Conservation (phyloP, 2,113 vertebrate species). For the Trogon melanurus region DNA sequence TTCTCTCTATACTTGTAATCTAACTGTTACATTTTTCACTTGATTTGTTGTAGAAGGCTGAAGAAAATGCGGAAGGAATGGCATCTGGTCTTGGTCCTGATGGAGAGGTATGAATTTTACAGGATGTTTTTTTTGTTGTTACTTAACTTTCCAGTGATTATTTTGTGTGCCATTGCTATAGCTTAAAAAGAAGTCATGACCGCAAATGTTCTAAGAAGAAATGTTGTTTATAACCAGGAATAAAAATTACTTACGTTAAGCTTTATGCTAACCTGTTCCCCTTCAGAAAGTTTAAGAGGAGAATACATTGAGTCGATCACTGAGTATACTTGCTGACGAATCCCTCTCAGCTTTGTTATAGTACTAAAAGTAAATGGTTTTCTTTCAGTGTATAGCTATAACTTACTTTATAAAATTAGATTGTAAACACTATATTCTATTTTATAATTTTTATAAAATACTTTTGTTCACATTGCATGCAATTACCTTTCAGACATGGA, state of each 20-base stretch:
- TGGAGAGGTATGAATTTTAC: slow-evolving; percentile 86
- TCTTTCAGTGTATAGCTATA: neutral
- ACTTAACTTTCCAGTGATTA: neutral
- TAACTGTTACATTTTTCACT: neutral
- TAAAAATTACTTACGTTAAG: neutral
- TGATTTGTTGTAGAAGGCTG: slow-evolving; percentile 82
- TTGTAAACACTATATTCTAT: neutral
- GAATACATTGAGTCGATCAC: neutral
- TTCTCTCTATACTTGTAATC: neutral
- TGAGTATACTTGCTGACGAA: neutral
- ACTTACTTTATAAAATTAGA: neutral
- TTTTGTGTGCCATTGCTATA: neutral
- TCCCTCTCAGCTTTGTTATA: neutral
- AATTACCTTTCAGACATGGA: slow-evolving; percentile 1
- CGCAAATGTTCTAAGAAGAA: neutral
- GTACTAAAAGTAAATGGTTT: neutral
- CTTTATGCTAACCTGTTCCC: neutral
- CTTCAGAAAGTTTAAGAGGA: neutral
- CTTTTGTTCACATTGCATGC: neutral
- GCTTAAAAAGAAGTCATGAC: neutral
- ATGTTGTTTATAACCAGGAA: neutral
- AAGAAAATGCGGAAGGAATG: slow-evolving; percentile 90
- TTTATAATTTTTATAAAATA: neutral
- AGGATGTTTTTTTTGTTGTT: neutral
- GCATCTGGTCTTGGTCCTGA: slow-evolving; percentile 90